Base-by-base conservation (phyloP, 2,888 invertebrate genomes). In the Drosophila fungiperda region DNA sequence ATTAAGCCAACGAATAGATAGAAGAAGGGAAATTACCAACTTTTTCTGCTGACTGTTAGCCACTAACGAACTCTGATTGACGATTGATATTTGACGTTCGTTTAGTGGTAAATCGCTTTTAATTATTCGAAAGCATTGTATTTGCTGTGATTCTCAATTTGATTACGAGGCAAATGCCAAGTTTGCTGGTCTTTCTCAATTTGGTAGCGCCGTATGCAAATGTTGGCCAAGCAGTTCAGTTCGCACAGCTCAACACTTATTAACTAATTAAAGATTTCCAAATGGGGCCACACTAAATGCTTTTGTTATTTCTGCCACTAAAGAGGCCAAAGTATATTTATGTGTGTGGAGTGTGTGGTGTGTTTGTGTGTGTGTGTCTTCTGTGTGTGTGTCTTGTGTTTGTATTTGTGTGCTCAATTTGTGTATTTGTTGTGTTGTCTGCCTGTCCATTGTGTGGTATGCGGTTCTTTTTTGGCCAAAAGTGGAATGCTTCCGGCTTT, bases 401-500 rank as follows among this genome's bases (percentile, higher is more conserved):
- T 67, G 33, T 63, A 59, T 66, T 68, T 55, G 40, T 54, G 48
- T 64, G 58, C 62, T 40, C 33, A 3, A 12, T 35, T 52, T 38
- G 32, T 52, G 12, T 57, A 26, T 36, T 7, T 61, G 20, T 60
- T 59, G 33, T 52, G 45, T 38, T 33, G 49, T 57, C 12, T 23
- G 32, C 38, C 42, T 53, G 50, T 29, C 42, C 32, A 52, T 52
- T 75, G 64, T 58, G 63, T 58, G 63, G 73, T 54, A 63, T 60
- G 76, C 63, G 60, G 65, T 59, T 67, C 35, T 12, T n/a, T 62
- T 57, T 69, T 71, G 60, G n/a, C 68, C 64, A 76, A 71, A 76
- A 62, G 55, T 57, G 55, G 60, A 82, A 76, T 70, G 67, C 85
- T 89, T 84, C 90, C 83, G 84, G 90, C 85, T 73, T 70, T 64